Evolutionary conservation across 2,888 invertebrate species (phyloP).

Genomic region (Cabera pusaria): DNA sequence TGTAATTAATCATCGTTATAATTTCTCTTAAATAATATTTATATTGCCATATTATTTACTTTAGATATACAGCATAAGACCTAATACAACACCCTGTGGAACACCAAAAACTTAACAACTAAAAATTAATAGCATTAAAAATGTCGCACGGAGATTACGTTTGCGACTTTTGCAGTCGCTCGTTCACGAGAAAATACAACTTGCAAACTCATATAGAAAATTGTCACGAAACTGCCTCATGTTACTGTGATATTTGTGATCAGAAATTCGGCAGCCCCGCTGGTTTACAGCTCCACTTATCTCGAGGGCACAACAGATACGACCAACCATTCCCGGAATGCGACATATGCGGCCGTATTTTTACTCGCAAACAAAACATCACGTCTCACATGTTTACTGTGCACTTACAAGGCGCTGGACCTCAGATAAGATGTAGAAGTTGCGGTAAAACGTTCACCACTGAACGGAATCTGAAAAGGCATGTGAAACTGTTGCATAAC

Average conservation of each 20-base stretch:
- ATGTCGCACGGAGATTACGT: slow-evolving; percentile 43
- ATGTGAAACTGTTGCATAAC: slow-evolving; percentile 58
- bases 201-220: slow-evolving; percentile 66
- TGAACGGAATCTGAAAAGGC: slow-evolving; percentile 58
- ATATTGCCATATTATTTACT: too few species aligned
- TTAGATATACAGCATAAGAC: too few species aligned
- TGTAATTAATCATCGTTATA: too few species aligned
- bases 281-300: slow-evolving; percentile 53
- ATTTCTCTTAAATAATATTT: too few species aligned
- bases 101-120: too few species aligned
- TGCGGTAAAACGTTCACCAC: slow-evolving; percentile 61
- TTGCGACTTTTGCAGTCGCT: slow-evolving; percentile 60
- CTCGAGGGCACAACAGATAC: slow-evolving; percentile 58
- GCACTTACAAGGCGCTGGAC: slow-evolving; percentile 51
- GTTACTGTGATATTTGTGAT: slow-evolving; percentile 58
- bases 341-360: slow-evolving; percentile 63
- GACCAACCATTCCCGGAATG: slow-evolving; percentile 61
- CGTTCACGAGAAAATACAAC: slow-evolving; percentile 67
- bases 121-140: too few species aligned
- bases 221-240: slow-evolving; percentile 54
- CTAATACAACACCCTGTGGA: too few species aligned
- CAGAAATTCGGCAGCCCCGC: slow-evolving; percentile 55
- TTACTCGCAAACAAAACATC: slow-evolving; percentile 67
- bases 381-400: slow-evolving; percentile 66
- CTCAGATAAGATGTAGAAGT: slow-evolving; percentile 46